These are phyloP conservation scores for Nymphicus hollandicus DNA, from an alignment of 2,113 vertebrate genomes.

Conservation along the genomic window DNA sequence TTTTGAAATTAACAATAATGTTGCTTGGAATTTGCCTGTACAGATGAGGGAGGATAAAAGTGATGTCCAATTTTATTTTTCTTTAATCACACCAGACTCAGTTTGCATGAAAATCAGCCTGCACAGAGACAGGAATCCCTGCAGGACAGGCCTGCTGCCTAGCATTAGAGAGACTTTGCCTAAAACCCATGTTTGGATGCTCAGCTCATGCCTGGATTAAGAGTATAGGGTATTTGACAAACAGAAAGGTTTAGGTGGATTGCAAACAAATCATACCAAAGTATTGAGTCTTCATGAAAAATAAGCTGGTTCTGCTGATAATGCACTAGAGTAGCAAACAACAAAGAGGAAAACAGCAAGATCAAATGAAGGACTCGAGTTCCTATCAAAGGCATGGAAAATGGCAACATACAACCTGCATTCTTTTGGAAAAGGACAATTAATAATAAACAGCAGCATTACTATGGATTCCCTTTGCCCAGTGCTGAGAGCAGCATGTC, in stretches of 20 bases:
- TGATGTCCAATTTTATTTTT: neutral
- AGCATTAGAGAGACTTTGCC: neutral
- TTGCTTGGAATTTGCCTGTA: neutral
- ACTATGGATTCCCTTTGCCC: neutral
- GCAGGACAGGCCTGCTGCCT: neutral
- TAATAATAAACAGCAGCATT: neutral
- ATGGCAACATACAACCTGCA: rapidly evolving
- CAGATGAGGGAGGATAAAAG: neutral
- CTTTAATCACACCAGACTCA: neutral
- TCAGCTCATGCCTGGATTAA: neutral
- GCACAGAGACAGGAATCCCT: neutral
- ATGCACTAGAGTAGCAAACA: neutral
- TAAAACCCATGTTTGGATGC: neutral
- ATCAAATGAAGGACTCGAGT: neutral
- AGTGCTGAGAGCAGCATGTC: rapidly evolving
- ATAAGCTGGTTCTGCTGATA: neutral
- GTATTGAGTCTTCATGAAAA: neutral
- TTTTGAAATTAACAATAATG: neutral
- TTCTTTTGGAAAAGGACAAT: neutral
- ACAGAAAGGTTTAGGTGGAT: neutral
- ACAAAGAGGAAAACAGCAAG: neutral
- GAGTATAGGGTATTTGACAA: neutral
- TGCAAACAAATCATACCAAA: neutral
- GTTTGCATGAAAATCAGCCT: neutral
- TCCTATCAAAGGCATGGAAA: neutral